phyloP scores from a whole-genome alignment of 92 coral and sea anemone genomes.

The Porites cylindrica region DNA sequence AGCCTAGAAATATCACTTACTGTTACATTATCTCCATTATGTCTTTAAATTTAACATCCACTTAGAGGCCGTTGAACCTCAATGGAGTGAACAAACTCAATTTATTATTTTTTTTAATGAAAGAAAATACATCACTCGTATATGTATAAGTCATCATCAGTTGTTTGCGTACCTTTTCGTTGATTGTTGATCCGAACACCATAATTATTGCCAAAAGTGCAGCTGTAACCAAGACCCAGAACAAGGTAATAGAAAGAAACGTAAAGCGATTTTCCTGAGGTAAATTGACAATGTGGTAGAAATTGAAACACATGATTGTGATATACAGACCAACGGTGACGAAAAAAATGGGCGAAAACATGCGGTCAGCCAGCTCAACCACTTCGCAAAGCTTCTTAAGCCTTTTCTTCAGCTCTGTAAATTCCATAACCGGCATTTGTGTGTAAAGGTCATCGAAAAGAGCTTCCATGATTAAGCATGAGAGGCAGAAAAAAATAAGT shows the following conservation, averaged over 20 bases:
- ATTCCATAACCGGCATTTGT: not conserved
- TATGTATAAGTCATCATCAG: too few species aligned
- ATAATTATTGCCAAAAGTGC: constrained; percentile 1
- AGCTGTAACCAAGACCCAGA: not conserved
- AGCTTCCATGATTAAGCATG: constrained; percentile 1
- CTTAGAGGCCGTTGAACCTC: too few species aligned
- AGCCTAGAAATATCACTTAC: too few species aligned
- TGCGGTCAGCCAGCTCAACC: constrained; percentile 22
- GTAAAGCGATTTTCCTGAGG: not conserved
- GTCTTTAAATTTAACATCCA: too few species aligned
- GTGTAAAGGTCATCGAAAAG: not conserved
- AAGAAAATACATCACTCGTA: too few species aligned
- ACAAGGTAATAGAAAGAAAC: not conserved
- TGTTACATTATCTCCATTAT: too few species aligned
- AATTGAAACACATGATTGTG: constrained; percentile 20
- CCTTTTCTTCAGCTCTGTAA: not conserved
- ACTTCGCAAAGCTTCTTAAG: constrained; percentile 14
- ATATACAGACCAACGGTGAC: constrained; percentile 9
- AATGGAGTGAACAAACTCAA: too few species aligned
- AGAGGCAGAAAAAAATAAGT: not conserved
- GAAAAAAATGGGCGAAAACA: constrained; percentile 23
- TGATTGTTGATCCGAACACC: constrained; percentile 32
- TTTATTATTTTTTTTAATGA: too few species aligned
- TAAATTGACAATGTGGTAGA: not conserved
- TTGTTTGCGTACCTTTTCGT: constrained; percentile 16